A percentile compares a stretch with the other conserved stretches of the same genome.
Conservation (phyloP, 2,888 invertebrate genomes). For the Osmoderma eremita region DNA sequence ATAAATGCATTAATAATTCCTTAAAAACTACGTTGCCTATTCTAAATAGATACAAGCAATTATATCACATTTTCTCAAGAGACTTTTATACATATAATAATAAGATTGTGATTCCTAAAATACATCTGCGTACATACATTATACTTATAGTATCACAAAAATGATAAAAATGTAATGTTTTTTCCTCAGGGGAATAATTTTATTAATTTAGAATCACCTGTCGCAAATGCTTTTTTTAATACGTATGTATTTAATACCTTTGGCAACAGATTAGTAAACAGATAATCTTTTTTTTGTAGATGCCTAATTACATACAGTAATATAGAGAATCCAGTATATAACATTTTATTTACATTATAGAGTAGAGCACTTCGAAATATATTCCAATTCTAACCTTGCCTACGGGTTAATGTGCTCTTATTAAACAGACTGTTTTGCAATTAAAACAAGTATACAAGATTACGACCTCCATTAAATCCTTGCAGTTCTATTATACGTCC, state of each 20-base stretch:
- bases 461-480: constrained; percentile 12
- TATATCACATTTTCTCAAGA: constrained; percentile 25
- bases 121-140: too few relatives aligned
- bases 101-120: too few relatives aligned
- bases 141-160: too few relatives aligned
- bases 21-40: not conserved
- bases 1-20: constrained; percentile 5
- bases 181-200: too few relatives aligned
- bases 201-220: too few relatives aligned
- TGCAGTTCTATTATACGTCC: constrained; percentile 12
- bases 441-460: constrained; percentile 11
- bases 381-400: not conserved
- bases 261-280: not conserved
- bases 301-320: constrained; percentile 5
- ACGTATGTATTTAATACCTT: not conserved
- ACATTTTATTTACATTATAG: constrained; percentile 34
- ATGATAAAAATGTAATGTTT: too few relatives aligned
- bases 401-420: constrained; percentile 1
- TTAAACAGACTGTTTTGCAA: constrained; percentile 4
- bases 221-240: too few relatives aligned
- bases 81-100: not conserved
- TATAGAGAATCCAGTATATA: constrained; percentile 12
- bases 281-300: not conserved
- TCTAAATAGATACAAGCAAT: constrained; percentile 2
- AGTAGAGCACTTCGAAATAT: not conserved